A percentile compares a stretch with the other conserved stretches of the same genome.
Conservation (phyloP, 64 coral and sea anemone genomes). For the Porites lutea region DNA sequence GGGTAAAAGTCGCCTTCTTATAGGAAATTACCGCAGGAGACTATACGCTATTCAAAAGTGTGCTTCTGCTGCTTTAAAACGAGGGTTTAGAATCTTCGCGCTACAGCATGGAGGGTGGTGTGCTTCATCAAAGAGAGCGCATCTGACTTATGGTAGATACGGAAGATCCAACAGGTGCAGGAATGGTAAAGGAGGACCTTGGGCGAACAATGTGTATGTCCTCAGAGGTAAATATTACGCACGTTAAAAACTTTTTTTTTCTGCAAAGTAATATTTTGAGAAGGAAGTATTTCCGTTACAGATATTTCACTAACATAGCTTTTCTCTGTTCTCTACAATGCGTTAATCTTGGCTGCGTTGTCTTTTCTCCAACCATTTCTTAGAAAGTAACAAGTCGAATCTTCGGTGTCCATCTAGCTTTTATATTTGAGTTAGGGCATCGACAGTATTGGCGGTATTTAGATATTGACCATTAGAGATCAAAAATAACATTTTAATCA, state of each 20-base stretch:
- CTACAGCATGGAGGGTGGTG: slow-evolving; percentile 47
- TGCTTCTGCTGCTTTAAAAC: background rate
- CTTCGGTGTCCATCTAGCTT: too few relatives aligned
- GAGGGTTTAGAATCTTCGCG: slow-evolving; percentile 33
- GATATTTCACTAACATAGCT: too few relatives aligned
- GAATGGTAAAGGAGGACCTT: slow-evolving; percentile 39
- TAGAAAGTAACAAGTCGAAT: too few relatives aligned
- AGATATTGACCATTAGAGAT: too few relatives aligned
- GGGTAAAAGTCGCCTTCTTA: slow-evolving; percentile 24
- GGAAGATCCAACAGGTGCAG: slow-evolving; percentile 36
- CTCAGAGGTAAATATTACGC: slow-evolving; percentile 17
- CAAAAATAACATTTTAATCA: too few relatives aligned
- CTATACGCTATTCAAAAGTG: slow-evolving; percentile 33
- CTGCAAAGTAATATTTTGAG: too few relatives aligned
- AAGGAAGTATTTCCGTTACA: too few relatives aligned
- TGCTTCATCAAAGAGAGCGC: slow-evolving; percentile 19
- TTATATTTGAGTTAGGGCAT: too few relatives aligned
- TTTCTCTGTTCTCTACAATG: too few relatives aligned
- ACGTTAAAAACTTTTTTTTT: background rate
- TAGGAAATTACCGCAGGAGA: slow-evolving; percentile 27
- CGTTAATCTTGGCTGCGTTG: too few relatives aligned
- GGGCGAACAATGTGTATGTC: slow-evolving; percentile 55
- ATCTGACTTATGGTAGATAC: slow-evolving; percentile 28
- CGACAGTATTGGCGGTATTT: too few relatives aligned
- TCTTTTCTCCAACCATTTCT: too few relatives aligned